Evolutionary conservation across 2,113 vertebrate genomes (phyloP).

Genomic region (Pygathrix nemaeus): DNA sequence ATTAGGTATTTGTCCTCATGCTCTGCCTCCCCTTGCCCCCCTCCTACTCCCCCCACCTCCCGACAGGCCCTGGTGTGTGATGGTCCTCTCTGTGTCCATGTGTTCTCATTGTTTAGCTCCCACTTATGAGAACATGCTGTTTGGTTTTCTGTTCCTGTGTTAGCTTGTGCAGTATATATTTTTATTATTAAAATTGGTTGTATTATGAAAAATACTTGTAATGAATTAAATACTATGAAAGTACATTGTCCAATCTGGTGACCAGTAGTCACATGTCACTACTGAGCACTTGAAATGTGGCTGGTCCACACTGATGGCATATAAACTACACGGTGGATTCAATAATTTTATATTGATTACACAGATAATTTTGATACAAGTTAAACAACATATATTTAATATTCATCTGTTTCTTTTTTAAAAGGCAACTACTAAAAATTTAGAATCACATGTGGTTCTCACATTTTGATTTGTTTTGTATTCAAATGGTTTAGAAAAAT

Average conservation of each 20-base stretch:
- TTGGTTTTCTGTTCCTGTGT: too few species aligned
- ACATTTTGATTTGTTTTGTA: background rate
- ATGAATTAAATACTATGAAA: background rate
- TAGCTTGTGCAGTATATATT: too few species aligned
- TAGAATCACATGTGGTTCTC: background rate
- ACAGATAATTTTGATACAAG: background rate
- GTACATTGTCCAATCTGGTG: background rate
- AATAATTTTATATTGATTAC: background rate
- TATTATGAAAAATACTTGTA: background rate
- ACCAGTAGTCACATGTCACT: accelerated
- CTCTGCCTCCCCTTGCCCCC: too few species aligned
- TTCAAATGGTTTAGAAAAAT: background rate
- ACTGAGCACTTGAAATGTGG: background rate
- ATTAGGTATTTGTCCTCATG: too few species aligned
- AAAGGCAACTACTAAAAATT: background rate
- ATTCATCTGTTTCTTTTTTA: background rate
- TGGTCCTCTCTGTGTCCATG: too few species aligned
- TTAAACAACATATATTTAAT: background rate
- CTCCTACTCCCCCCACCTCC: too few species aligned
- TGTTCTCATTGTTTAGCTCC: too few species aligned
- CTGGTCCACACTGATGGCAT: background rate
- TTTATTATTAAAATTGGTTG: background rate
- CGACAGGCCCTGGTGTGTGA: too few species aligned
- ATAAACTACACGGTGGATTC: background rate
- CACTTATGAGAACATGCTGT: too few species aligned